These are phyloP conservation scores for Agrochola lota DNA, from an alignment of 2,888 invertebrate genomes.

Conservation along the genomic window DNA sequence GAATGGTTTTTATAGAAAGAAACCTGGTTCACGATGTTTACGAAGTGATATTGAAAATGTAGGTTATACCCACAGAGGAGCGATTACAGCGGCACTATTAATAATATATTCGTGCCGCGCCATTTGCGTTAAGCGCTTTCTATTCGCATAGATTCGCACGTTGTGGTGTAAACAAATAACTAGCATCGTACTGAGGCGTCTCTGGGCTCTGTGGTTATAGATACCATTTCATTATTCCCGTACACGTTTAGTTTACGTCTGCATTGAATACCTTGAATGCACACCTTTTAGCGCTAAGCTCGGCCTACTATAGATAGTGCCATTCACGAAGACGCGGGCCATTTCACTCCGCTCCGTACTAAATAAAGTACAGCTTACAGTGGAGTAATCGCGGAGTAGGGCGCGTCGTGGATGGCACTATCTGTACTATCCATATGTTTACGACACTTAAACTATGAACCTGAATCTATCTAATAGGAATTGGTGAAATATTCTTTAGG, in stretches of 20 bases:
- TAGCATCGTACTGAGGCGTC: not conserved
- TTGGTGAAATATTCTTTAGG: slow-evolving; percentile 42
- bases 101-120: not conserved
- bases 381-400: too few relatives aligned
- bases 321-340: too few relatives aligned
- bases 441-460: slow-evolving; percentile 12
- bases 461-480: slow-evolving; percentile 10
- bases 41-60: not conserved
- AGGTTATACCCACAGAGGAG: not conserved
- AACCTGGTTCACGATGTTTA: not conserved
- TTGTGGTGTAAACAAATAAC: too few relatives aligned
- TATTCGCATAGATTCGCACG: not conserved
- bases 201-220: not conserved
- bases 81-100: not conserved
- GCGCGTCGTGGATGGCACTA: too few relatives aligned
- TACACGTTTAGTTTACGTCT: slow-evolving; percentile 3
- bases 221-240: slow-evolving; percentile 4
- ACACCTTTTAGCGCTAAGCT: slow-evolving; percentile 9
- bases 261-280: slow-evolving; percentile 12
- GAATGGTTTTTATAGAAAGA: not conserved
- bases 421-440: not conserved
- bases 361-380: too few relatives aligned
- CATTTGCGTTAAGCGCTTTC: not conserved
- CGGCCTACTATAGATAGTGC: too few relatives aligned
- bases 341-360: too few relatives aligned